Conservation (phyloP, 2,888 invertebrate genomes). For the Ceramica pisi region DNA sequence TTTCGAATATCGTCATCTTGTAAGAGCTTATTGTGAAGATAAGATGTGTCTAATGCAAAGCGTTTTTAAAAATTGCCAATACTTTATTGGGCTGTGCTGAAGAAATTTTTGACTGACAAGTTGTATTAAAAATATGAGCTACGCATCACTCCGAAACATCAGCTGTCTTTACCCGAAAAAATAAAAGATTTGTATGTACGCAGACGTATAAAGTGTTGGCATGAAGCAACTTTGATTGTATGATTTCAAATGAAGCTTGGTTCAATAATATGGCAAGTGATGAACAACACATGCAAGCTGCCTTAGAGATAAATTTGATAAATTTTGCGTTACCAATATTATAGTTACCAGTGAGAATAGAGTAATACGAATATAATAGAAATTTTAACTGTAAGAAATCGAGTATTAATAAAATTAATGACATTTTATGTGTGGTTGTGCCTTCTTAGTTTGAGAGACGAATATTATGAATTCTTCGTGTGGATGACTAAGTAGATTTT, state of each 20-base stretch:
- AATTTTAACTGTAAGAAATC: constrained; percentile 33
- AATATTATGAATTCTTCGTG: constrained; percentile 62
- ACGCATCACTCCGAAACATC: too few relatives aligned
- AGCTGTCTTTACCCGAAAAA: too few relatives aligned
- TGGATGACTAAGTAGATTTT: constrained; percentile 71
- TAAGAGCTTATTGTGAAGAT: too few relatives aligned
- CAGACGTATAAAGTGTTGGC: background rate
- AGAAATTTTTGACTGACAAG: background rate
- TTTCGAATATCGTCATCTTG: too few relatives aligned
- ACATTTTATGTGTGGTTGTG: constrained; percentile 64
- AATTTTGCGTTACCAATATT: constrained; percentile 9
- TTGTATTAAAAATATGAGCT: background rate
- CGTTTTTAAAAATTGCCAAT: background rate
- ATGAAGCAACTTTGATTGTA: background rate
- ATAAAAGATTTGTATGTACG: background rate
- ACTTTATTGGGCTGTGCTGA: background rate
- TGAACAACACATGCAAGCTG: too few relatives aligned
- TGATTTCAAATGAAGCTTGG: background rate
- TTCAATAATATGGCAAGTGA: background rate
- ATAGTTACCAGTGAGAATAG: constrained; percentile 23
- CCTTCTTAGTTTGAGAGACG: constrained; percentile 68
- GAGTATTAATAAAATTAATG: constrained; percentile 62
- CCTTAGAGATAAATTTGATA: background rate
- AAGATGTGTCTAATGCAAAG: too few relatives aligned
- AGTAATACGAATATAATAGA: background rate